Base-by-base conservation (phyloP, 2,113 vertebrate genomes). In the Pelvicachromis taeniatus region DNA sequence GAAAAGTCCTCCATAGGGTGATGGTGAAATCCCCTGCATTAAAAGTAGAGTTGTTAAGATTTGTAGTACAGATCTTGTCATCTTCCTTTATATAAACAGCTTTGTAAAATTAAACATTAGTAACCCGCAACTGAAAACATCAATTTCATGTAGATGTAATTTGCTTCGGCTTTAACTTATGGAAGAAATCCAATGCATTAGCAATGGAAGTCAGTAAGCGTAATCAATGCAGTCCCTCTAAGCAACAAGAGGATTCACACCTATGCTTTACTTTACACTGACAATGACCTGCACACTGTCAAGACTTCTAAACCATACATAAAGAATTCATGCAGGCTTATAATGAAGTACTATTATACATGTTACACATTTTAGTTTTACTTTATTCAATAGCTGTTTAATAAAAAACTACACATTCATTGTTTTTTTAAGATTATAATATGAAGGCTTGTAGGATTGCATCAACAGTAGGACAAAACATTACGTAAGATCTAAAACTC, bases 1-100 rank as follows among this genome's bases (percentile, higher is more conserved):
- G 87, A 98, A 96, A 89, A 99, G 91, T 89, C 97, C 97, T 86
- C 98, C 97, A 78, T 98, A 98, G 33, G 97, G 96, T 89, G 97
- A 96, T 96, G 97, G 95, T 80, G 97, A 97, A 83, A 98, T 96
- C 96, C 97, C 97, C 99, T 99, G 95, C 6, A 53, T 3, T n/a
- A 87, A 87, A 88, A n/a, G 54, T 19, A 17, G 48, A 31, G 26
- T 1, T 14, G 38, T 78, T 73, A 82, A 58, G 11, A 1, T 40
- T 14, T 63, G 17, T 26, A 35, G 17, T n/a, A 55, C 11, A 31
- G 3, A 52, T 52, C 16, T 33, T 52, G 17, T 31, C 70, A 52
- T 52, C 45, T n/a, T 52, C 16, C 70, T 75, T 75, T n/a, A 19
- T 8, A 73, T 50, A 50, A 50, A 50, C 23, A 50, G 68, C 68